Evolutionary conservation across 2,888 invertebrate genomes (phyloP), one percentile per base, ranked within the genome.

Genomic region (Sarcophaga carnaria): DNA sequence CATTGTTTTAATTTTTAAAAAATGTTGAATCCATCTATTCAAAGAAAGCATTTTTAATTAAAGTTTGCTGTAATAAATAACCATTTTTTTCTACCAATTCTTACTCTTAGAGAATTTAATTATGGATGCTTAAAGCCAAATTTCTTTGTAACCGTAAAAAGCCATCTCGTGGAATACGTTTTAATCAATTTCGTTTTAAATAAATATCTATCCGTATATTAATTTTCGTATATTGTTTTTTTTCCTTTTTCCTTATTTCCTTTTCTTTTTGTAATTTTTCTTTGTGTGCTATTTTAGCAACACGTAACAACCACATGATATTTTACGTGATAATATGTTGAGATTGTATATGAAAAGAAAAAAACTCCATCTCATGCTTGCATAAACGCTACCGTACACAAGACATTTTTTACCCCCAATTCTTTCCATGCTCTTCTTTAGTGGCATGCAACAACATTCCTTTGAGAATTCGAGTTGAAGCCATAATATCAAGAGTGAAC

Each of bases 321-420:
- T 82, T 67, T 79, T 79, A 71, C 85, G 82, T 86, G 82, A 82
- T 71, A 64, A 76, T 78, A 66, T 79, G 77, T 69, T 77, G 62
- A 74, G 75, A 69, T 75, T 79, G 75, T 77, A 80, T 64, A 25
- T 25, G 45, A 76, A 12, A 22, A 37, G 37, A 37, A 37, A 37
- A 37, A 2, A 37, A 37, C 6, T 37, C 0, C 0, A 10, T 0
- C 37, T 37, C 37, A 37, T 37, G 37, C 8, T 8, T 37, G 37
- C 37, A 37, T 37, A 37, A 37, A 37, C 2, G 37, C 37, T 37
- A 37, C 37, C 37, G 37, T 37, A 67, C 4, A 67, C 22, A 69
- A 60, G 4, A 54, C 62, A 1, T 22, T 64, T 62, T 20, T 60
- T 22, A 22, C 22, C 4, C 25, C n/a, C 3, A 62, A 12, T 63